phyloP scores from a whole-genome alignment of 1,140 invertebrate species.

The Platorchestia sp. region DNA sequence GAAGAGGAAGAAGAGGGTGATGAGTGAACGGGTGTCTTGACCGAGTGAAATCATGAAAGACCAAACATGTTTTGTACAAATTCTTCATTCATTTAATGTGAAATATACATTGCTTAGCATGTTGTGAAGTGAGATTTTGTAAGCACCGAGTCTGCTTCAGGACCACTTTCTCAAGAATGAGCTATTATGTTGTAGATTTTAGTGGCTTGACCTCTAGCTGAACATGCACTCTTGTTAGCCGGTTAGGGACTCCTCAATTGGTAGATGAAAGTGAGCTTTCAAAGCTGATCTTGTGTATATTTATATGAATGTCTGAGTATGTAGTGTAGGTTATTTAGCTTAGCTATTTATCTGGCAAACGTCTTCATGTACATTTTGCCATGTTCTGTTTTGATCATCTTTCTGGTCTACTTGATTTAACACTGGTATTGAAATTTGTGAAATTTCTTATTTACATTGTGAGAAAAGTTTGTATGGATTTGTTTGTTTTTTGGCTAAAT shows the following conservation, averaged over 20 bases:
- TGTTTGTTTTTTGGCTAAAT: background rate
- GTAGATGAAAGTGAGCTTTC: conserved; percentile 38
- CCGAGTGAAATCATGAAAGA: conserved; percentile 26
- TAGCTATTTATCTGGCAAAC: conserved; percentile 38
- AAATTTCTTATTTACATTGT: background rate
- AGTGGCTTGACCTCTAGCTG: conserved; percentile 47
- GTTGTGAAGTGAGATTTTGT: conserved; percentile 46
- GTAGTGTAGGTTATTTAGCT: conserved; percentile 37
- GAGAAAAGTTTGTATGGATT: background rate
- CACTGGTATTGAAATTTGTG: background rate
- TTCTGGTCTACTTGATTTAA: background rate
- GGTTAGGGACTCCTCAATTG: background rate
- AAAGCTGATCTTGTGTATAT: conserved; percentile 49
- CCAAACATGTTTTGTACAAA: conserved; percentile 21
- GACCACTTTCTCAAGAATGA: conserved; percentile 51
- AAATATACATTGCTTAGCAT: conserved; percentile 46
- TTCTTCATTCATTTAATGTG: conserved; percentile 52
- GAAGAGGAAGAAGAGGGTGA: conserved; percentile 47
- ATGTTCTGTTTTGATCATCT: background rate
- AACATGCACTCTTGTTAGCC: background rate
- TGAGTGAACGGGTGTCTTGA: conserved; percentile 36
- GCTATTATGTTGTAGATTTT: conserved; percentile 41
- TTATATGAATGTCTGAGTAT: conserved; percentile 35
- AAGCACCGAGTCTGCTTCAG: conserved; percentile 25
- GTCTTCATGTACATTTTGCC: background rate